These are phyloP conservation scores for Congeria kusceri DNA, from an alignment of 2,888 invertebrate genomes.

Conservation along the genomic window DNA sequence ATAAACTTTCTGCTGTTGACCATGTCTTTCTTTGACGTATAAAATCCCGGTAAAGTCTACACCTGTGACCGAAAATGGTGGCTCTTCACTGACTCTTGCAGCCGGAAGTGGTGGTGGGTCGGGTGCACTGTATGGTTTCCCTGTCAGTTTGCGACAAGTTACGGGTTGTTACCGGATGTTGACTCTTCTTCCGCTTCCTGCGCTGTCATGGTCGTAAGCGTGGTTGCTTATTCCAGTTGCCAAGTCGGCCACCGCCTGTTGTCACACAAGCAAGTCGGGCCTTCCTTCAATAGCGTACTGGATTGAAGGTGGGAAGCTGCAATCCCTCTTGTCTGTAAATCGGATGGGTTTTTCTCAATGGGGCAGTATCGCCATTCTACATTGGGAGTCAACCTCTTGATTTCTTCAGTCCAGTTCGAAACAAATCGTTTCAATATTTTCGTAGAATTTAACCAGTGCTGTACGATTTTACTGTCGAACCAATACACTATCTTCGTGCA, in stretches of 20 bases:
- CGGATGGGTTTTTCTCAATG: not conserved
- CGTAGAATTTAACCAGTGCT: slow-evolving; percentile 2
- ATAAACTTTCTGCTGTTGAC: no score
- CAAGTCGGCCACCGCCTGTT: not conserved
- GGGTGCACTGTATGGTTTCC: no score
- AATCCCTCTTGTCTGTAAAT: not conserved
- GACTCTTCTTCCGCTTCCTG: no score
- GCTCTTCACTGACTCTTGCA: no score
- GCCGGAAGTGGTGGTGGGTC: no score
- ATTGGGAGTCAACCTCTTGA: not conserved
- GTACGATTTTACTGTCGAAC: slow-evolving; percentile 6
- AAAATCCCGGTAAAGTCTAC: no score
- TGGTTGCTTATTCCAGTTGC: no score
- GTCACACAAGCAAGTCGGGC: not conserved
- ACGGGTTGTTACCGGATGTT: no score
- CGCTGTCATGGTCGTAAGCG: no score
- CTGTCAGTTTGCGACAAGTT: no score
- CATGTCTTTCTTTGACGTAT: no score
- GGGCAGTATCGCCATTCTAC: slow-evolving; percentile 3
- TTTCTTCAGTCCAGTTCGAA: not conserved
- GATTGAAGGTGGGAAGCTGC: not conserved
- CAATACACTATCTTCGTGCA: not conserved
- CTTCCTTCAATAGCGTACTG: not conserved
- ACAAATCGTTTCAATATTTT: not conserved
- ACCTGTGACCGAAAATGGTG: no score